Evolutionary conservation across 2,888 invertebrate species (phyloP), one percentile per base, ranked within the genome.

Genomic region (Limenitis camilla): DNA sequence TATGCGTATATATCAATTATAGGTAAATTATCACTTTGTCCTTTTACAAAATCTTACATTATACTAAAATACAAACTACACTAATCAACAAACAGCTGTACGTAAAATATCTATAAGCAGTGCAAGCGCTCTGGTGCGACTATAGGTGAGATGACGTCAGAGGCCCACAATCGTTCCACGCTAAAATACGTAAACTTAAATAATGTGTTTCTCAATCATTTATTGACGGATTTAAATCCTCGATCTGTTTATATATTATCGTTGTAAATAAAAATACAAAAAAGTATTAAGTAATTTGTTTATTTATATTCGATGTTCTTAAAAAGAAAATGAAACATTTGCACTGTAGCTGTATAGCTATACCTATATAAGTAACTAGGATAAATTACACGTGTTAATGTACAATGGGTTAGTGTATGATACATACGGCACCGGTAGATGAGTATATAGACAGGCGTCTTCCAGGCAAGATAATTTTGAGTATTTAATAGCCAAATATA

Each of bases 331-430:
- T 67, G 68, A 69, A 69, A 71, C 69, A 72, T 74, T 76, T 74
- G 74, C 76, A 76, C 78, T 77, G 71, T 53, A 65, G 61, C 66
- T 64, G 35, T 36, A 65, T 63, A 59, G 59, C 65, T 65, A 58
- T 56, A 64, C 63, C 56, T 61, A 60, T 67, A 66, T 65, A 55
- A 67, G 72, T 29, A 47, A 19, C 53, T 52, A 46, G 55, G 49
- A 82, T 84, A 83, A 84, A 82, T 82, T 79, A 83, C 67, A 80
- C 68, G 73, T 71, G 68, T 74, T 76, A 76, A 74, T 77, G 66
- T 77, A 75, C 74, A 74, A 59, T 71, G 71, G 66, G 70, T 70
- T 71, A 57, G 65, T 69, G 66, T 78, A 74, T 76, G 68, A 72
- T 74, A 79, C 74, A 77, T 67, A 79, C 81, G 84, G 82, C 85